Evolutionary conservation across 2,113 vertebrate species (phyloP).

Genomic region (Platycercus adscitus): DNA sequence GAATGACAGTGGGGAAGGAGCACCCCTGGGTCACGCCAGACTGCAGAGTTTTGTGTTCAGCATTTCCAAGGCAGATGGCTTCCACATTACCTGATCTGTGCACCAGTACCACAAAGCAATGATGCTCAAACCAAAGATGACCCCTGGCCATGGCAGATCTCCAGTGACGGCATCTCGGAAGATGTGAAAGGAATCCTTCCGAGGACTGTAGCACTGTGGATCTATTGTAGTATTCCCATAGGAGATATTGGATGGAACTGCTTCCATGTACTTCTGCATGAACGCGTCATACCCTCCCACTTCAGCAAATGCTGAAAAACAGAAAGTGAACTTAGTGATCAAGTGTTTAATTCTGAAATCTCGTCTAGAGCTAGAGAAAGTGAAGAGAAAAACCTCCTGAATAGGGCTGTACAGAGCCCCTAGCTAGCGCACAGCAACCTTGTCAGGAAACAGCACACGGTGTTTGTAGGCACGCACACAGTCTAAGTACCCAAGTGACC

Average conservation of each 20-base stretch:
- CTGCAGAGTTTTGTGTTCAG: neutral
- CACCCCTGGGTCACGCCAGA: too few relatives aligned
- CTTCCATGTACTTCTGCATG: conserved; percentile 83
- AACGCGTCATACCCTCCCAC: conserved; percentile 88
- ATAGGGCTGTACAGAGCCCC: neutral
- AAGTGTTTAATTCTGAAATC: neutral
- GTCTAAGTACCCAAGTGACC: too few relatives aligned
- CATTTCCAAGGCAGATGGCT: neutral
- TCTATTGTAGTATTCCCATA: neutral
- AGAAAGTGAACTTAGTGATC: neutral
- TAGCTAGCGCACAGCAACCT: neutral
- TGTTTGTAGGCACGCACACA: neutral
- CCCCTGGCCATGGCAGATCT: conserved; percentile 93
- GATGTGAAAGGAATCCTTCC: conserved; percentile 87
- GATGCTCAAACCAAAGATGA: conserved; percentile 88
- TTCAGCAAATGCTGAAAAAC: conserved; percentile 82
- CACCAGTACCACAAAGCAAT: conserved; percentile 94
- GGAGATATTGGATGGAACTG: conserved; percentile 72
- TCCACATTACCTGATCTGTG: conserved; percentile 88
- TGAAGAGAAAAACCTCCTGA: neutral
- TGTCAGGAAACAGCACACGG: neutral
- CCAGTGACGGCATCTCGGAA: conserved; percentile 85
- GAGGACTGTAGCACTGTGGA: conserved; percentile 81
- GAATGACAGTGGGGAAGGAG: neutral
- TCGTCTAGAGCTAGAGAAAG: neutral